Evolutionary conservation across 1,140 invertebrate species (phyloP).

Genomic region (Palaemon carinicauda): DNA sequence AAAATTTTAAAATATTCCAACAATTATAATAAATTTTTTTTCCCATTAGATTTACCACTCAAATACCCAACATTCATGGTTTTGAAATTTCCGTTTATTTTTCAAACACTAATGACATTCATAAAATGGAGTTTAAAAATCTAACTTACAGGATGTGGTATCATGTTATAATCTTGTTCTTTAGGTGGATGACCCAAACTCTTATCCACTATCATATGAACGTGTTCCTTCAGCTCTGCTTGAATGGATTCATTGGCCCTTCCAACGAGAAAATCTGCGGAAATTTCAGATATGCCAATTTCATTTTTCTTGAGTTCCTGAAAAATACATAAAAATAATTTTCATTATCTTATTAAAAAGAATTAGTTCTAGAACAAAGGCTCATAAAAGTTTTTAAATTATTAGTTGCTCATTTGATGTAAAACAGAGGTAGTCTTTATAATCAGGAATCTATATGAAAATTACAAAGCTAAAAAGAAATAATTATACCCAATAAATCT

Average conservation of each 20-base stretch:
- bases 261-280: background rate
- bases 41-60: background rate
- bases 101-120: background rate
- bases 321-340: too few relatives aligned
- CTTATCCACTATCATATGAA: background rate
- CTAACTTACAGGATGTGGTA: constrained; percentile 30
- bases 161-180: constrained; percentile 12
- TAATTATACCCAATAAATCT: background rate
- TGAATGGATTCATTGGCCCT: background rate
- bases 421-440: too few relatives aligned
- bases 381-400: too few relatives aligned
- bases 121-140: background rate
- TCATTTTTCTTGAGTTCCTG: constrained; percentile 25
- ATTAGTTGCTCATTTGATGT: too few relatives aligned
- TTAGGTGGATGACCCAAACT: background rate
- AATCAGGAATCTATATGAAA: too few relatives aligned
- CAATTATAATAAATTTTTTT: background rate
- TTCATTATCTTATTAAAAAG: too few relatives aligned
- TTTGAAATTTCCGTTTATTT: background rate
- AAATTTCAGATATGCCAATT: constrained; percentile 5
- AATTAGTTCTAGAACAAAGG: too few relatives aligned
- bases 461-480: background rate
- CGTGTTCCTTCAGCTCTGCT: background rate
- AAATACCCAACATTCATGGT: background rate
- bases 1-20: background rate